phyloP scores from a whole-genome alignment of 2,888 invertebrate genomes.

The Pterostichus madidus region DNA sequence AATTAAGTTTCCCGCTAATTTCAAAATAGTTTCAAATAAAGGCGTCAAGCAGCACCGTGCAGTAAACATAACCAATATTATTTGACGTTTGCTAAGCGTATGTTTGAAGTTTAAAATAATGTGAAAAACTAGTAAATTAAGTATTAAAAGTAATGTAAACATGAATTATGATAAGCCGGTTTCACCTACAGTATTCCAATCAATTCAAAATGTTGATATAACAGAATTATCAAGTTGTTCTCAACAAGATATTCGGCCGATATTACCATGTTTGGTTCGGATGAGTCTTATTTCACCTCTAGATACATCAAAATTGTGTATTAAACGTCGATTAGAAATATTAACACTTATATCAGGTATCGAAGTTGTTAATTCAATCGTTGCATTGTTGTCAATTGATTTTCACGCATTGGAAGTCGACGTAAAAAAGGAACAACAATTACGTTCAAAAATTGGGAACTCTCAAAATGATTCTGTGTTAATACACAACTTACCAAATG shows the following conservation, averaged over 20 bases:
- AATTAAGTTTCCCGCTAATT: background rate
- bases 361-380: slow-evolving; percentile 96
- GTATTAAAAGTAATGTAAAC: slow-evolving; percentile 54
- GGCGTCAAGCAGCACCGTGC: background rate
- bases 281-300: slow-evolving; percentile 94
- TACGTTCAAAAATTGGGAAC: slow-evolving; percentile 89
- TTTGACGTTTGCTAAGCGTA: background rate
- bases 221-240: slow-evolving; percentile 85
- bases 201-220: slow-evolving; percentile 91
- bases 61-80: slow-evolving; percentile 18
- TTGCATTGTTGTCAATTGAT: slow-evolving; percentile 94
- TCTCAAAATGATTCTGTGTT: slow-evolving; percentile 89
- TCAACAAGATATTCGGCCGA: slow-evolving; percentile 90
- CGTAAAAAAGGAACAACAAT: slow-evolving; percentile 93
- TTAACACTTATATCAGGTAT: slow-evolving; percentile 94
- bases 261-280: slow-evolving; percentile 94
- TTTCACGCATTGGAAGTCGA: slow-evolving; percentile 95
- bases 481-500: slow-evolving; percentile 89
- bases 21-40: background rate
- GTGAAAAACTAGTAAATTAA: background rate
- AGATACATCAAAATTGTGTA: slow-evolving; percentile 91
- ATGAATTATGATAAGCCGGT: slow-evolving; percentile 78
- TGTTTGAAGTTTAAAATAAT: background rate
- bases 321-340: slow-evolving; percentile 91
- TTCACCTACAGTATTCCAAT: slow-evolving; percentile 86